Conservation (phyloP, 2,797 vertebrate species). For the Smutsia temminckii region DNA sequence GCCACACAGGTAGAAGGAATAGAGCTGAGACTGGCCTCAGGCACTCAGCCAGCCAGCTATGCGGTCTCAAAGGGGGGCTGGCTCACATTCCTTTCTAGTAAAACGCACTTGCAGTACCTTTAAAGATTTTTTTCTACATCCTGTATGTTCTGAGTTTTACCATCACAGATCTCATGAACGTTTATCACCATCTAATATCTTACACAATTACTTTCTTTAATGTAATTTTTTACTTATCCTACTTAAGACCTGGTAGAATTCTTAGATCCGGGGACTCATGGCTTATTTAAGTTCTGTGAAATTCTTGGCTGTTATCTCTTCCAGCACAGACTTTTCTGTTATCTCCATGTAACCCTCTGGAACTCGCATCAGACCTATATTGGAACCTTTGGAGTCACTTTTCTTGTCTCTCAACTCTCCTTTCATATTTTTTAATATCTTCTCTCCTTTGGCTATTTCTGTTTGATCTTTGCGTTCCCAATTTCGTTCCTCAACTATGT, state of each 20-base stretch:
- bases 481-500: neutral
- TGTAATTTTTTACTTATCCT: neutral
- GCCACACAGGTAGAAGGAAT: neutral
- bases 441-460: neutral
- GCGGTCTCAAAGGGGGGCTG: neutral
- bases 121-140: neutral
- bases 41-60: accelerated
- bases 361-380: neutral
- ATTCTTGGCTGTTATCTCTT: neutral
- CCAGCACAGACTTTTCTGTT: neutral
- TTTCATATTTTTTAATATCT: neutral
- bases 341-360: neutral
- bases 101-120: neutral
- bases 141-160: constrained; percentile 21
- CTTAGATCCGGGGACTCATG: neutral
- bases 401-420: neutral
- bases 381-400: neutral
- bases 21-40: neutral
- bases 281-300: neutral
- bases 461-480: neutral
- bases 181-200: too few species aligned
- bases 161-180: neutral
- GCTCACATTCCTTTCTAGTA: neutral
- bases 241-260: neutral
- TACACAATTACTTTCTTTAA: neutral